Base-by-base conservation (phyloP, 53 echinoderm and acorn worm species). In the Astropecten irregularis region DNA sequence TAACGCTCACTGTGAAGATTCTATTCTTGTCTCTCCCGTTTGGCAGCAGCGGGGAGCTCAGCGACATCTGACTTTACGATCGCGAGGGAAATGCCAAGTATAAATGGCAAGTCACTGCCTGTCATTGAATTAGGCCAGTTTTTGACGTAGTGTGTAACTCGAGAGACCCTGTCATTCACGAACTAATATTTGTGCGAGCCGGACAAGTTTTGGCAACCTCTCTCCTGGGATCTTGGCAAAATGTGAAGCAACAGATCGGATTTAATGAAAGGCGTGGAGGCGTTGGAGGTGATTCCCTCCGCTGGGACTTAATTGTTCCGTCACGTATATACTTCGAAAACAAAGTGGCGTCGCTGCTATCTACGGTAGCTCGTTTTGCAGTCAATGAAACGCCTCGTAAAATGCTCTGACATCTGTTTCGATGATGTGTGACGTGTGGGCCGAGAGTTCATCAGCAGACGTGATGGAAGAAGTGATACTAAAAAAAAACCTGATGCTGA, bases 261-360 rank as follows among this genome's bases (percentile, higher is more conserved):
- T 79, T 79, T 61, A 79, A 79, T 79, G 61, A 79, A 79, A 47
- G 47, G 63, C 60, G 79, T 44, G 10, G 35, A 20, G 4, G 52
- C 15, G 50, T n/a, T n/a, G 15, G 38, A 9, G 2, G 21, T 4
- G 15, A 32, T 37, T 57, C 30, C 47, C 33, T 11, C 60, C 61
- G 34, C 42, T 33, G 40, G 36, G 73, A 10, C 56, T 53, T 73
- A 71, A 51, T 52, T 53, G 21, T 40, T 35, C 65, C 47, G 35
- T 34, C 65, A n/a, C 65, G 65, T 37, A 65, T 14, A 35, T n/a
- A 15, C 27, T 37, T 47, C 39, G n/a, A 51, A 71, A 70, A 28
- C 35, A 72, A 51, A 68, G 47, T 68, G 44, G 68, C 27, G 68
- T 27, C 29, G 68, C 47, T 65, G 65, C 36, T 65, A 65, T 65